phyloP scores from a whole-genome alignment of 2,113 vertebrate genomes.

The Bettongia penicillata region DNA sequence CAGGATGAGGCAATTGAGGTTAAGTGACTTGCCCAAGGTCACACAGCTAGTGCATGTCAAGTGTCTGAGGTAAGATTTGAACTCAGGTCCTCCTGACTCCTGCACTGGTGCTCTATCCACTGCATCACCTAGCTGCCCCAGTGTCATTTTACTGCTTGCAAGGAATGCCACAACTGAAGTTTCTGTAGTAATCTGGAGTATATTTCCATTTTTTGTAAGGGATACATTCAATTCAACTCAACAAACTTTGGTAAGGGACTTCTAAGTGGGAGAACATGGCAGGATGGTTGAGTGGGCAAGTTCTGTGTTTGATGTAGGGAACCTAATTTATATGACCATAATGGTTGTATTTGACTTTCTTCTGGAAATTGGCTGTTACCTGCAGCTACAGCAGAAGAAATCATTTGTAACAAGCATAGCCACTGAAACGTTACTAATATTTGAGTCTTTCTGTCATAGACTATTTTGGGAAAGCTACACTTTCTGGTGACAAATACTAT shows the following conservation, averaged over 20 bases:
- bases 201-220: not conserved
- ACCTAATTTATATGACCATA: constrained; percentile 18
- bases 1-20: too few species aligned
- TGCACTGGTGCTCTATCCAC: too few species aligned
- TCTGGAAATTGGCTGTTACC: not conserved
- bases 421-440: constrained; percentile 27
- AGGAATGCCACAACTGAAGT: not conserved
- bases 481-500: constrained; percentile 13
- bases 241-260: not conserved
- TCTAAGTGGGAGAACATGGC: not conserved
- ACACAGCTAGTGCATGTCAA: too few species aligned
- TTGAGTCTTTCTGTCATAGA: constrained; percentile 53
- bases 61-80: too few species aligned
- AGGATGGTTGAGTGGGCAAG: not conserved
- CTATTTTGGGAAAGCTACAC: not conserved
- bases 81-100: too few species aligned
- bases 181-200: not conserved
- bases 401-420: not conserved
- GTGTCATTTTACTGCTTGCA: not conserved
- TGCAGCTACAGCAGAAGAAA: constrained; percentile 16
- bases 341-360: constrained; percentile 37
- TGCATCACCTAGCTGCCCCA: not conserved
- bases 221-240: not conserved
- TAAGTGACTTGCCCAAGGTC: too few species aligned
- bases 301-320: not conserved